phyloP scores from a whole-genome alignment of 2,113 vertebrate genomes.

The Mesoclemmys tuberculata region DNA sequence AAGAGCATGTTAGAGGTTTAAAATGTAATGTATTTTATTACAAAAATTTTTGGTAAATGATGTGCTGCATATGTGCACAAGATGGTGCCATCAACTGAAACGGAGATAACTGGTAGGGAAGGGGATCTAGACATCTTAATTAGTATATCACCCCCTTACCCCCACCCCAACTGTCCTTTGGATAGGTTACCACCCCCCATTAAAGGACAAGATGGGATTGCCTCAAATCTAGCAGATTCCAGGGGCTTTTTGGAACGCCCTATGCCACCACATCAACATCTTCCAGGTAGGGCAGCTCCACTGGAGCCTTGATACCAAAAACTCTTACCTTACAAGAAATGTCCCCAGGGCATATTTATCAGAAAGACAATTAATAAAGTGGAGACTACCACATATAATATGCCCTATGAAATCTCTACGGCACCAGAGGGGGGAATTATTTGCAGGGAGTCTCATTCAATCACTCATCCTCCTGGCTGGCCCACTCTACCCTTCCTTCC shows the following conservation, averaged over 20 bases:
- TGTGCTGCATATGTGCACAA: background rate
- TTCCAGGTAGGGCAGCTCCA: background rate
- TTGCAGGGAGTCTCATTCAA: no score
- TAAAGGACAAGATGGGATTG: background rate
- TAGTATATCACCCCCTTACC: background rate
- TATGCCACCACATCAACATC: background rate
- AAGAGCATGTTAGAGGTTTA: background rate
- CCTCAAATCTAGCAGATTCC: background rate
- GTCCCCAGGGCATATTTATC: background rate
- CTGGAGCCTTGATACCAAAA: background rate
- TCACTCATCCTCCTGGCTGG: no score
- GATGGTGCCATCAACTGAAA: background rate
- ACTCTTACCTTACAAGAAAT: background rate
- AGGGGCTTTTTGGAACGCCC: background rate
- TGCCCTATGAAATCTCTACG: no score
- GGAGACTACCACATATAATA: background rate
- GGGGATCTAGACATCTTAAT: background rate
- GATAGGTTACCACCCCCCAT: background rate
- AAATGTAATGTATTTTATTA: background rate
- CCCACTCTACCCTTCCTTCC: no score
- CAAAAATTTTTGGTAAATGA: background rate
- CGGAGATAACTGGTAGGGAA: background rate
- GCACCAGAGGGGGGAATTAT: no score
- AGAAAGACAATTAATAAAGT: background rate
- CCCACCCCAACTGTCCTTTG: background rate